A percentile compares a stretch with the other conserved stretches of the same genome.
These are phyloP conservation scores for Nycticorax nycticorax DNA, from an alignment of 2,113 vertebrate species.

Conservation along the genomic window DNA sequence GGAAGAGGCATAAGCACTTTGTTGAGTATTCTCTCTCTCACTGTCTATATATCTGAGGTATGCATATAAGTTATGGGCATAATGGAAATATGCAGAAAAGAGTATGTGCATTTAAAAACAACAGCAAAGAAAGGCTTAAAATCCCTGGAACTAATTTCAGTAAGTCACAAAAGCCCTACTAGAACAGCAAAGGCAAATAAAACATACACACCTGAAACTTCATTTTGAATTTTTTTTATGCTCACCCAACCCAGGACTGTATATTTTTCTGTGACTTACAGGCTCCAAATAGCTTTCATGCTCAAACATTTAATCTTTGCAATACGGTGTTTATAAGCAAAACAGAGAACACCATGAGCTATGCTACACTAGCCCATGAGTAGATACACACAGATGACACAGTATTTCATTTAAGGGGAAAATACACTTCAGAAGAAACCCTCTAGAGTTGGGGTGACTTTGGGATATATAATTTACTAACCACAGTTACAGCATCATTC, in stretches of 20 bases:
- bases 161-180: not conserved
- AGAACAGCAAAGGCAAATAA: not conserved
- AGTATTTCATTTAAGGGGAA: not conserved
- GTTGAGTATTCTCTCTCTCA: not conserved
- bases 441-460: not conserved
- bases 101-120: not conserved
- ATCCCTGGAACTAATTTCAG: not conserved
- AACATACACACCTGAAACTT: not conserved
- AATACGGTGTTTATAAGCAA: not conserved
- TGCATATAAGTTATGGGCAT: not conserved
- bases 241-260: not conserved
- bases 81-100: not conserved
- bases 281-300: not conserved
- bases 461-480: conserved; percentile 51
- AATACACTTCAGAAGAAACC: not conserved
- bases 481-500: conserved; percentile 97
- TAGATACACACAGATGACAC: not conserved
- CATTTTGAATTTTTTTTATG: not conserved
- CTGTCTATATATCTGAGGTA: not conserved
- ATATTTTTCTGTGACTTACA: not conserved
- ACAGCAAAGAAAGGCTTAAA: not conserved
- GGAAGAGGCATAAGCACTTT: not conserved
- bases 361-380: not conserved
- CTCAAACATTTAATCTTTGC: not conserved
- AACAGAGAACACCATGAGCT: not conserved